Conservation (phyloP, 2,888 invertebrate genomes). For the Strigamia crassipes region DNA sequence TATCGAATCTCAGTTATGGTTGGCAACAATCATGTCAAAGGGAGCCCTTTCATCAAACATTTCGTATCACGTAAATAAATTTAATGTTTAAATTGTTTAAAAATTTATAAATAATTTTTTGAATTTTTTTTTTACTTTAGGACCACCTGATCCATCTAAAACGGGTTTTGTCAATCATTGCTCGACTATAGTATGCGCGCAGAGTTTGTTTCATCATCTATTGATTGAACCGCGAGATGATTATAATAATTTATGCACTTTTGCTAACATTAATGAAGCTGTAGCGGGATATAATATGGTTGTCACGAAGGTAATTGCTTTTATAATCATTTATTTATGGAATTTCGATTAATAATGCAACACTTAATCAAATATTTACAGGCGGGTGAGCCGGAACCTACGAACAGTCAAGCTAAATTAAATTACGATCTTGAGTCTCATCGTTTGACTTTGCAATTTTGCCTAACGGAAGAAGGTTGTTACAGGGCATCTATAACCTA, state of each 20-base stretch:
- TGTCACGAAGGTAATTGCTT: slow-evolving; percentile 32
- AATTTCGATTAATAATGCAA: neutral
- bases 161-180: slow-evolving; percentile 81
- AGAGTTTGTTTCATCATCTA: slow-evolving; percentile 74
- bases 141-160: slow-evolving; percentile 79
- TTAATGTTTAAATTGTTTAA: neutral
- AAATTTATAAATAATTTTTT: neutral
- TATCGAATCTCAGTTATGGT: slow-evolving; percentile 85
- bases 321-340: slow-evolving; percentile 54
- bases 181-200: slow-evolving; percentile 82
- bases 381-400: neutral
- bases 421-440: slow-evolving; percentile 79
- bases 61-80: slow-evolving; percentile 70
- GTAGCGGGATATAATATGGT: slow-evolving; percentile 49
- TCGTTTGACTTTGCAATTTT: slow-evolving; percentile 75
- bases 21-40: slow-evolving; percentile 77
- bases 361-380: neutral
- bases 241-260: slow-evolving; percentile 79
- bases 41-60: slow-evolving; percentile 81
- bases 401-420: slow-evolving; percentile 61
- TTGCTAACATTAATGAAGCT: slow-evolving; percentile 49
- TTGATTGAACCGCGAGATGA: slow-evolving; percentile 89
- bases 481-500: slow-evolving; percentile 80
- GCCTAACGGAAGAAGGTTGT: slow-evolving; percentile 79
- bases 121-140: slow-evolving; percentile 58